Evolutionary conservation across 1,140 invertebrate genomes (phyloP).

Genomic region (Cyphomyrmex costatus): DNA sequence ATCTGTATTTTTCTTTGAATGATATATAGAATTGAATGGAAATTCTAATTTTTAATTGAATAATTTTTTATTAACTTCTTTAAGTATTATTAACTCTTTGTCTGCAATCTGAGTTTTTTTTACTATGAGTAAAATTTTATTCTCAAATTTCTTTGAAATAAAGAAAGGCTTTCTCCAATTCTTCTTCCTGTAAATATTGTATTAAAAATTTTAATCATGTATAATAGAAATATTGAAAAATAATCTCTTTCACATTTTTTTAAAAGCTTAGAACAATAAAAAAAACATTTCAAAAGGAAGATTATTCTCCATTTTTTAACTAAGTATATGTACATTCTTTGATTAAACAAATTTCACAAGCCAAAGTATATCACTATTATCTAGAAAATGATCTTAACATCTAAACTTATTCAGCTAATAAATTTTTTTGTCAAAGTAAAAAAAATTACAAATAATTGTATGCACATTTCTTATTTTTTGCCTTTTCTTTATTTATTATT

Average conservation of each 20-base stretch:
- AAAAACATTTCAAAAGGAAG: too few relatives aligned
- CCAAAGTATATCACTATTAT: too few relatives aligned
- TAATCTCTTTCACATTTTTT: too few relatives aligned
- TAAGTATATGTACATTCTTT: neutral
- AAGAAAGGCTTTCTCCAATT: neutral
- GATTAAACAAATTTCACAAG: too few relatives aligned
- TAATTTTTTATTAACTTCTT: neutral
- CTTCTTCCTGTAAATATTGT: too few relatives aligned
- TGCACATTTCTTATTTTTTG: neutral
- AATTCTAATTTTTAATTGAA: neutral
- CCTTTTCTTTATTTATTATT: neutral
- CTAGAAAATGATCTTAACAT: too few relatives aligned
- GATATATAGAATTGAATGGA: neutral
- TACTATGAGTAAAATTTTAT: too few relatives aligned
- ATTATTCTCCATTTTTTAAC: neutral
- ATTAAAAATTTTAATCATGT: too few relatives aligned
- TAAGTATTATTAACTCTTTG: neutral
- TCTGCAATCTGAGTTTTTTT: neutral
- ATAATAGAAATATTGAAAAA: too few relatives aligned
- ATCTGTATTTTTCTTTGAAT: neutral
- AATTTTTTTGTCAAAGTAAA: too few relatives aligned
- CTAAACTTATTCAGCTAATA: too few relatives aligned
- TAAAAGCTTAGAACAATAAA: too few relatives aligned
- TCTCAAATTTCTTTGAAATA: neutral
- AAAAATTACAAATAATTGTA: neutral